These are phyloP conservation scores for Xerus inauris DNA, from an alignment of 2,113 vertebrate species.

Conservation along the genomic window DNA sequence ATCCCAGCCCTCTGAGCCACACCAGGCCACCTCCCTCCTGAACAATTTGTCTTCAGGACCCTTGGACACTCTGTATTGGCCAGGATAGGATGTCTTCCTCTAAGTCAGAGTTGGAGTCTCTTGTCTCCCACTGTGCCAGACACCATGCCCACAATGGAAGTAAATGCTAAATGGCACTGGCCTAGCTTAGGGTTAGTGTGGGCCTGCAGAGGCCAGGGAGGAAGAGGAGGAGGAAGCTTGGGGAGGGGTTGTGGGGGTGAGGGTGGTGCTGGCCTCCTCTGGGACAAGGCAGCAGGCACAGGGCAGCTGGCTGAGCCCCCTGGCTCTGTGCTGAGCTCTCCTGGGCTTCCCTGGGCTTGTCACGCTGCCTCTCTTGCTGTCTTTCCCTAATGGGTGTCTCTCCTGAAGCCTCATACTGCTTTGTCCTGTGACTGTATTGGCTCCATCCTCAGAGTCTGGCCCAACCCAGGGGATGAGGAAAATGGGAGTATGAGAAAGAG, in stretches of 20 bases:
- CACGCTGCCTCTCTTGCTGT: not conserved
- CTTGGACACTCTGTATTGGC: not conserved
- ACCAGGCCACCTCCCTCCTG: not conserved
- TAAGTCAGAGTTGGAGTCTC: not conserved
- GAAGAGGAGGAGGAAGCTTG: not conserved
- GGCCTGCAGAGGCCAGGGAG: not conserved
- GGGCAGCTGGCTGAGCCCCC: not conserved
- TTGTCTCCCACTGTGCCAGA: not conserved
- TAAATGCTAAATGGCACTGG: not conserved
- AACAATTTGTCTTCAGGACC: not conserved
- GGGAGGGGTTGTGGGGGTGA: not conserved
- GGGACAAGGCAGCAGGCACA: not conserved
- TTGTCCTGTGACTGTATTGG: conserved; percentile 67
- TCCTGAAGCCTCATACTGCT: not conserved
- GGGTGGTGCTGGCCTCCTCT: not conserved
- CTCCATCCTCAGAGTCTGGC: conserved; percentile 55
- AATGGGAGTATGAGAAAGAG: conserved; percentile 10
- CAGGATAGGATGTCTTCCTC: not conserved
- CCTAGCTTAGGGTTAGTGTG: not conserved
- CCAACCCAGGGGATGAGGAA: not conserved
- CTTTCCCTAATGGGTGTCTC: not conserved
- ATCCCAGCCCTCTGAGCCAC: not conserved
- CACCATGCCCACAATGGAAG: not conserved
- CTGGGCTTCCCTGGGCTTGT: not conserved
- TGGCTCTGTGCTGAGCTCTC: not conserved